Evolutionary conservation across 2,797 vertebrate genomes (phyloP).

Genomic region (Xyrichtys novacula): DNA sequence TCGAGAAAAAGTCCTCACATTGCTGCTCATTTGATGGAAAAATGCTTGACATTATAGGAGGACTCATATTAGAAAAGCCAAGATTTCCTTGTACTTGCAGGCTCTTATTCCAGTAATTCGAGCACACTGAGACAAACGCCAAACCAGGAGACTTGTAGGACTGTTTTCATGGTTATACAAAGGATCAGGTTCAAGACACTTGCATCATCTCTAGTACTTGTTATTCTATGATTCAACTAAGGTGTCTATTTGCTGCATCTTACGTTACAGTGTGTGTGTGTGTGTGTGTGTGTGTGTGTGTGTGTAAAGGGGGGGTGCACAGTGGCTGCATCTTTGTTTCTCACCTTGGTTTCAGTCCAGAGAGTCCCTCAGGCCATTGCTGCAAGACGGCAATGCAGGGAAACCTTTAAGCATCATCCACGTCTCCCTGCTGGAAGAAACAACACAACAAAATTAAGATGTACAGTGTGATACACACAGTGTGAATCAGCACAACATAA

Average conservation of each 20-base stretch:
- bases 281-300: too few relatives aligned
- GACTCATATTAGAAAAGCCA: too few relatives aligned
- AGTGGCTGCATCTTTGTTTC: slow-evolving; percentile 45
- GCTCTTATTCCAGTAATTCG: too few relatives aligned
- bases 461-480: not conserved
- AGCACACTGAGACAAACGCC: too few relatives aligned
- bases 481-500: slow-evolving; percentile 31
- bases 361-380: slow-evolving; percentile 87
- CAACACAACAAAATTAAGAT: slow-evolving; percentile 39
- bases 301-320: too few relatives aligned
- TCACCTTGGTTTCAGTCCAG: slow-evolving; percentile 87
- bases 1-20: too few relatives aligned
- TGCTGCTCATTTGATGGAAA: too few relatives aligned
- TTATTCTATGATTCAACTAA: not conserved
- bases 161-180: too few relatives aligned
- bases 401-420: slow-evolving; percentile 83
- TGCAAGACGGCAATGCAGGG: slow-evolving; percentile 75
- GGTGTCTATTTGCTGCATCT: slow-evolving; percentile 22
- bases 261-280: slow-evolving; percentile 33
- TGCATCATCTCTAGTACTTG: slow-evolving; percentile 10
- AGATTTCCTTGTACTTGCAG: too few relatives aligned
- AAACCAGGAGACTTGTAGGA: too few relatives aligned
- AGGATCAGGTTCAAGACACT: too few relatives aligned
- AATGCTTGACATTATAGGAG: too few relatives aligned
- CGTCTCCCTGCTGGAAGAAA: slow-evolving; percentile 76